Base-by-base conservation (phyloP, 2,797 vertebrate species). In the Anguilla pacifica region DNA sequence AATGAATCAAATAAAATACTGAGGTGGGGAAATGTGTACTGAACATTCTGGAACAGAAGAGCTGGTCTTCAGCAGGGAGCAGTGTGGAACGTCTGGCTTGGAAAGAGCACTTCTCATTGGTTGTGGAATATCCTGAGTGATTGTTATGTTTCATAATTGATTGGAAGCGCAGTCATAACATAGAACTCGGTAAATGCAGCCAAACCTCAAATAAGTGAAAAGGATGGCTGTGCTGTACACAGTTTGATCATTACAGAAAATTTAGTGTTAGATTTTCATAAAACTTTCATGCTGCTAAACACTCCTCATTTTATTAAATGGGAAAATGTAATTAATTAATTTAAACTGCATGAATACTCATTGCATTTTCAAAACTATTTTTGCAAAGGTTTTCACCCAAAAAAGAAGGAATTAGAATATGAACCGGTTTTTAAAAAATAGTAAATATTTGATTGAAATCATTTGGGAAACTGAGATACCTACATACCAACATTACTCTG, bases 151-250 rank as follows among this genome's bases (percentile, higher is more conserved):
- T 39, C 31, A 39, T 11, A 77, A 77, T 77, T 77, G 2, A 31
- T 39, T 77, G 72, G 72, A 77, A 35, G 72, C 72, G 13, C 72
- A 77, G 35, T 35, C 19, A 39, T 1, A 79, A 46, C 70, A 28
- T 72, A 13, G 11, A 15, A 13, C 28, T 72, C 3, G 11, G n/a
- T 35, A 72, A 31, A 11, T 72, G 28, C 70, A 72, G 35, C 70
- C 70, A 72, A 72, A 72, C 70, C 70, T 72, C 28, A 72, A 72
- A 67, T 67, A 25, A 67, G 61, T n/a, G 61, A 25, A 67, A 67
- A 25, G 6, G 25, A 6, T 5, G 6, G 22, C 0, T 6, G 61
- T 67, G 25, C 4, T n/a, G 70, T 35, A 35, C 9, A 2, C 7
- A 28, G 28, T 72, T n/a, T 72, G 10, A 72, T 72, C 70, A 35